Conservation (phyloP, 2,797 vertebrate species). For the Myotis vivesi region DNA sequence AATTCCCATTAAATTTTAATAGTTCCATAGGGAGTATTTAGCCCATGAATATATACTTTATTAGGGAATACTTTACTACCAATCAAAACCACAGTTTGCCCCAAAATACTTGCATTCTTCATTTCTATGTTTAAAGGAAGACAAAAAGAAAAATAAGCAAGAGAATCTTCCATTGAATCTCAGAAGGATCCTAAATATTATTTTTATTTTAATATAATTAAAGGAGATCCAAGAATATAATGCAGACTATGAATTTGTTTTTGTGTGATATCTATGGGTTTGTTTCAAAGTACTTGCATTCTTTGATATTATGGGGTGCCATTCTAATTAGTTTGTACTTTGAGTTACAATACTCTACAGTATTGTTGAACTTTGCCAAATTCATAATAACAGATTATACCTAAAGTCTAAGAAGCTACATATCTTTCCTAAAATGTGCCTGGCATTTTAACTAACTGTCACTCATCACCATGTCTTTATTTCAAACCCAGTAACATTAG, state of each 20-base stretch:
- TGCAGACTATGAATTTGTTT: neutral
- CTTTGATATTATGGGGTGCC: neutral
- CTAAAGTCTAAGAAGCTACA: neutral
- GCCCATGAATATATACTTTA: neutral
- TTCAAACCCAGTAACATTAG: neutral
- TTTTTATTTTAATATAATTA: slow-evolving; percentile 5
- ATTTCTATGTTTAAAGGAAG: neutral
- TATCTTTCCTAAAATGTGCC: neutral
- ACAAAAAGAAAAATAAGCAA: neutral
- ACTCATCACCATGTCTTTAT: neutral
- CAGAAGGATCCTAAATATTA: neutral
- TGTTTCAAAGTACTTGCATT: neutral
- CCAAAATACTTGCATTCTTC: neutral
- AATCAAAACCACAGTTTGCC: neutral
- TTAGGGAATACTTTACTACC: neutral
- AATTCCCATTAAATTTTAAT: neutral
- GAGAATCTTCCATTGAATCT: neutral
- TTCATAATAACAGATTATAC: neutral
- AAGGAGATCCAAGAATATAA: neutral
- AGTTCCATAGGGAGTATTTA: neutral
- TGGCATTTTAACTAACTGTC: neutral
- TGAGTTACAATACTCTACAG: neutral
- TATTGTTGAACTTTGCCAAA: neutral
- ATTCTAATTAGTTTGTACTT: neutral
- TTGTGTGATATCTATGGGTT: neutral